phyloP scores from a whole-genome alignment of 2,797 vertebrate species.

The Uromys caudimaculatus region DNA sequence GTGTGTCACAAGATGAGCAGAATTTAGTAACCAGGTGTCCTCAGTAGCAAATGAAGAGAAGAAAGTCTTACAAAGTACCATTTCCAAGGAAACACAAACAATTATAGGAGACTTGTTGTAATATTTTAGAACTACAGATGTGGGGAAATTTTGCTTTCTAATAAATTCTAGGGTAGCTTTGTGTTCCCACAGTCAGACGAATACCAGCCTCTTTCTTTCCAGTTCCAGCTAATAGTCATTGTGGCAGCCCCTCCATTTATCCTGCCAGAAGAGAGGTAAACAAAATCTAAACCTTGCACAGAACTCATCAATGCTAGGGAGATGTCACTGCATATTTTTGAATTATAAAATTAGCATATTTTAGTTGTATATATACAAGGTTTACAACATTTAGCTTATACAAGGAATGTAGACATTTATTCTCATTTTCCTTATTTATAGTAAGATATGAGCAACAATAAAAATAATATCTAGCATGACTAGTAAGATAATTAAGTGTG shows the following conservation, averaged over 20 bases:
- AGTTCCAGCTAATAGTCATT: not conserved
- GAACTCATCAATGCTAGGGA: not conserved
- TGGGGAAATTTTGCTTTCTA: not conserved
- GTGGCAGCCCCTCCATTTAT: not conserved
- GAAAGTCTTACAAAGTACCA: not conserved
- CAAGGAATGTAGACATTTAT: not conserved
- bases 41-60: not conserved
- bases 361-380: not conserved
- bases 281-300: not conserved
- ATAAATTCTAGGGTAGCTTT: not conserved
- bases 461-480: not conserved
- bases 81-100: not conserved
- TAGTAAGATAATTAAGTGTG: conserved; percentile 32
- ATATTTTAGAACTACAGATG: not conserved
- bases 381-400: not conserved
- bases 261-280: not conserved
- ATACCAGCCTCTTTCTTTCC: not conserved
- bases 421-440: not conserved
- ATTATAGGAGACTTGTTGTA: not conserved
- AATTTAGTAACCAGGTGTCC: not conserved
- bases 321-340: not conserved
- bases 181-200: not conserved
- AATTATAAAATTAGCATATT: not conserved
- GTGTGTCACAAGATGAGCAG: not conserved
- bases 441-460: not conserved